These are phyloP conservation scores for Benthosema pterotum DNA, from an alignment of 2,797 vertebrate genomes.

Conservation along the genomic window DNA sequence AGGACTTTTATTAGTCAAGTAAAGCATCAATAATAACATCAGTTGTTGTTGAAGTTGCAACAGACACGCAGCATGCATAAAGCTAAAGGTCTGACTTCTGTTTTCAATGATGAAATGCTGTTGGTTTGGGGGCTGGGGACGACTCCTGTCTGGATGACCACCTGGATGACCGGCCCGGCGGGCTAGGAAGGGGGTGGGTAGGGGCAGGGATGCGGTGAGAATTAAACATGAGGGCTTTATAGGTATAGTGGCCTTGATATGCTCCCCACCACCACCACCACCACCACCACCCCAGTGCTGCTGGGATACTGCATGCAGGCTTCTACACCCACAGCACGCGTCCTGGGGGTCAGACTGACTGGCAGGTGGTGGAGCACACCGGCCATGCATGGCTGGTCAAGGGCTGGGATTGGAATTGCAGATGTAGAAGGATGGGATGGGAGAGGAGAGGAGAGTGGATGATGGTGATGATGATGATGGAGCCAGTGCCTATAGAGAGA, in stretches of 20 bases:
- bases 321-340: conserved; percentile 29
- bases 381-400: conserved; percentile 71
- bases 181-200: conserved; percentile 9
- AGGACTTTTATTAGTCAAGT: no score
- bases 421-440: conserved; percentile 49
- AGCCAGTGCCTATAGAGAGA: no score
- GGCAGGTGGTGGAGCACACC: conserved; percentile 72
- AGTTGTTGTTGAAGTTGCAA: no score
- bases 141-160: conserved; percentile 33
- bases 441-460: conserved; percentile 16
- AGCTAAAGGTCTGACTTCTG: no score
- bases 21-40: no score
- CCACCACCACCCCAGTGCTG: conserved; percentile 17
- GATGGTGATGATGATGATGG: no score
- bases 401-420: conserved; percentile 77
- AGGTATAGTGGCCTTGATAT: no score
- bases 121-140: no score
- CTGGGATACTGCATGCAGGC: conserved; percentile 42
- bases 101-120: no score
- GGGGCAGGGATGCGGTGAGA: conserved; percentile 65
- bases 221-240: conserved; percentile 80
- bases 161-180: conserved; percentile 17
- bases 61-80: no score
- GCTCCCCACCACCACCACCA: no score
- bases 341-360: conserved; percentile 53